Evolutionary conservation across 2,888 invertebrate genomes (phyloP).

Genomic region (Apantesis nais): DNA sequence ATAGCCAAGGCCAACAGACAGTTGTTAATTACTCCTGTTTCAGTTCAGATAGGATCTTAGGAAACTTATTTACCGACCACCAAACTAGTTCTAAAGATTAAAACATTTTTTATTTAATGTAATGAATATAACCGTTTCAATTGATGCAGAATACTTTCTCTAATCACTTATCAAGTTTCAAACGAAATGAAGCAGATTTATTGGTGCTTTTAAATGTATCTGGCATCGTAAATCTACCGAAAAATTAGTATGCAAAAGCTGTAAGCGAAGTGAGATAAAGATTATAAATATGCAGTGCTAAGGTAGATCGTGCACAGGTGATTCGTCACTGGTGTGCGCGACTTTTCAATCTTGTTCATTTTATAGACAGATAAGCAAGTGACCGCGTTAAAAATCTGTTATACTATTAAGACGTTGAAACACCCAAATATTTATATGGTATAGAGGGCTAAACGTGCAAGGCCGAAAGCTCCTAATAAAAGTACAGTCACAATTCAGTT

Average conservation of each 20-base stretch:
- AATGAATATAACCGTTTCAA: neutral
- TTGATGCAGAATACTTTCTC: neutral
- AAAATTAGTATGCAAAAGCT: neutral
- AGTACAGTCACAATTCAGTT: no score
- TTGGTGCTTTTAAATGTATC: constrained; percentile 4
- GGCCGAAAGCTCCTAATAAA: no score
- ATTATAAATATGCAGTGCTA: neutral
- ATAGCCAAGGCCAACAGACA: neutral
- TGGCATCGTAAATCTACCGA: constrained; percentile 4
- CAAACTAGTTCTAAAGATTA: neutral
- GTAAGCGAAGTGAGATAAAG: neutral
- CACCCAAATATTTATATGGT: neutral
- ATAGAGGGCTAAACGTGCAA: no score
- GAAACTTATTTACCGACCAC: neutral
- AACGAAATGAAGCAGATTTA: constrained; percentile 1
- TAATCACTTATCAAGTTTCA: neutral
- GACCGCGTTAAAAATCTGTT: neutral
- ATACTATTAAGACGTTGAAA: neutral
- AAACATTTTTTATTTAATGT: neutral
- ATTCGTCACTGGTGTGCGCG: no score
- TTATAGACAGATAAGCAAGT: no score
- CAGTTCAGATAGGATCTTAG: no score
- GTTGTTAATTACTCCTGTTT: neutral
- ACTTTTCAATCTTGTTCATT: neutral
- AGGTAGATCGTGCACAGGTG: neutral